Percentiles rank a stretch among this genome's conserved stretches.
These are phyloP conservation scores for Drosophila pallidifrons DNA, from an alignment of 1,140 invertebrate genomes.

Conservation along the genomic window DNA sequence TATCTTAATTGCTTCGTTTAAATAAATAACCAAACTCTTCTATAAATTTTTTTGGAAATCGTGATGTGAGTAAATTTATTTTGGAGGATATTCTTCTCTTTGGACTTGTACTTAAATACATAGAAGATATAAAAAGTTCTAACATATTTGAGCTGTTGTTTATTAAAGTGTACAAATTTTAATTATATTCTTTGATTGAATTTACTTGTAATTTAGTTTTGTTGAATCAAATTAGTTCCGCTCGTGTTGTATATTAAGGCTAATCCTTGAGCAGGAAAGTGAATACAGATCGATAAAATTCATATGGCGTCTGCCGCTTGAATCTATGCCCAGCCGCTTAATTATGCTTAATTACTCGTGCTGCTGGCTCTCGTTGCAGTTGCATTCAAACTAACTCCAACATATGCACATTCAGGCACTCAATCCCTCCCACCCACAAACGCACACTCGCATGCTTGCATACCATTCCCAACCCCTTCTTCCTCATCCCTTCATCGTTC, in stretches of 20 bases:
- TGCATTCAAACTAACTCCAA: conserved; percentile 27
- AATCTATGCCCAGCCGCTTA: conserved; percentile 72
- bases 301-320: conserved; percentile 29
- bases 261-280: conserved; percentile 15
- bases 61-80: too few species aligned
- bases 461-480: neutral
- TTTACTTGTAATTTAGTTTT: neutral
- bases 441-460: conserved; percentile 5
- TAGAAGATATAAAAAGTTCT: too few species aligned
- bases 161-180: too few species aligned
- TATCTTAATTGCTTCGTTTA: too few species aligned
- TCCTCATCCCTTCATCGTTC: neutral
- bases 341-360: conserved; percentile 75
- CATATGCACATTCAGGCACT: conserved; percentile 8
- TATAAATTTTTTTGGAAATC: too few species aligned
- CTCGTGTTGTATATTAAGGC: conserved; percentile 3
- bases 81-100: too few species aligned
- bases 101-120: too few species aligned
- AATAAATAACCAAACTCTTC: too few species aligned
- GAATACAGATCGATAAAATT: conserved; percentile 20
- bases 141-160: too few species aligned
- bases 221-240: neutral
- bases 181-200: too few species aligned
- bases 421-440: neutral
- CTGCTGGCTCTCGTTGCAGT: conserved; percentile 26